Base-by-base conservation (phyloP, 2,113 vertebrate species). In the Nannospalax galili region DNA sequence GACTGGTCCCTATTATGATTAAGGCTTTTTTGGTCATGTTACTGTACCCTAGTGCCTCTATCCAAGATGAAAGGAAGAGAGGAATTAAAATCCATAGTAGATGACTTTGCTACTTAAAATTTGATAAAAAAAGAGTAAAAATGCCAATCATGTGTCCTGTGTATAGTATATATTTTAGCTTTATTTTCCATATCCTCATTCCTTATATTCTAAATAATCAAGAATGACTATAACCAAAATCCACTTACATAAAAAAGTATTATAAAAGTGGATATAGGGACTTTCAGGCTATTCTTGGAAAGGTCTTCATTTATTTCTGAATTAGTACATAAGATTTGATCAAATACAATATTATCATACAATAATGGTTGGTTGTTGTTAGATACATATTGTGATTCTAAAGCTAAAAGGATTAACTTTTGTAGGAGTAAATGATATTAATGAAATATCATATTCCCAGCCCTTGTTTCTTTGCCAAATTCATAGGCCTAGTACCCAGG, bases 111-210 rank as follows among this genome's bases (percentile, higher is more conserved):
- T 80, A 1, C 14, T 73, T 72, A 42, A 40, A 91, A 37, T 48
- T 62, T 85, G 35, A 48, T 92, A 65, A 84, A 79, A 62, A 94
- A 90, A 95, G 19, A 17, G 58, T 82, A 32, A 91, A 93, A 90
- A 24, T 85, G 58, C 7, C 6, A 35, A 4, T 67, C n/a, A 91
- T 77, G 69, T 91, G 40, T 5, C 58, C 37, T 77, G 42, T 73
- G 1, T 67, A 24, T 45, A 20, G 3, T 69, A 0, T 84, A 17
- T 82, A 2, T 77, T 5, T 88, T 93, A 60, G 45, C 96, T 96
- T 92, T 45, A 67, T 90, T 92, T 95, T 79, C 37, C 7, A 9
- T 94, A 32, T 77, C 15, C 20, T 32, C 95, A 40, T 74, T 80
- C 26, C 30, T 75, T 1, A 78, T 94, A 84, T 42, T 15, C 40